A percentile compares a stretch with the other conserved stretches of the same genome.
Evolutionary conservation across 2,797 vertebrate species (phyloP).

Genomic region (Oryzias dopingdopingensis): DNA sequence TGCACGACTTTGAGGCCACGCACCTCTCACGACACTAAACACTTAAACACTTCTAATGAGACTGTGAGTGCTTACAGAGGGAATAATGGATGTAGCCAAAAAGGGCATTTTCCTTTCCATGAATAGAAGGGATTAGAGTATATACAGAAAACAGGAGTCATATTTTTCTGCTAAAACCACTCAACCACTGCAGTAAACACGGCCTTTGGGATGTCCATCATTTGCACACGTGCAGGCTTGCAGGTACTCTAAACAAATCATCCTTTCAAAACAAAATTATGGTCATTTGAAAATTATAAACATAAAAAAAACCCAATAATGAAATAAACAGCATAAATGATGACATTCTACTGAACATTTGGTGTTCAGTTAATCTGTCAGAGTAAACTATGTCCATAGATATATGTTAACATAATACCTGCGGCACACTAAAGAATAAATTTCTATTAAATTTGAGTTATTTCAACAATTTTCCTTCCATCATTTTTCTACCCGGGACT

Average conservation of each 20-base stretch:
- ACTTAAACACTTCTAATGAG: conserved; percentile 72
- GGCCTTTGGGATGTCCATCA: conserved; percentile 2
- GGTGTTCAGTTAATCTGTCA: no score
- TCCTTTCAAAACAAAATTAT: neutral
- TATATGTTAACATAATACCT: no score
- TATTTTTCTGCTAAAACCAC: conserved; percentile 59
- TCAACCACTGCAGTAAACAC: conserved; percentile 36
- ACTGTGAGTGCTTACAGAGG: conserved; percentile 58
- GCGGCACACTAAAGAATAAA: no score
- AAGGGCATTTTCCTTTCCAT: conserved; percentile 59
- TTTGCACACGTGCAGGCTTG: neutral
- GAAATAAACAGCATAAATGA: no score
- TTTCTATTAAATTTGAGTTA: no score
- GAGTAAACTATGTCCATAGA: no score
- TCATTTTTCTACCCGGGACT: no score
- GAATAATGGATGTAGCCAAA: conserved; percentile 71
- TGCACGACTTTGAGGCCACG: conserved; percentile 34
- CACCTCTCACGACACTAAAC: conserved; percentile 65
- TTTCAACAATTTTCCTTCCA: no score
- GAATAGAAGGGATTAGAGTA: conserved; percentile 53
- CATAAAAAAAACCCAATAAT: no score
- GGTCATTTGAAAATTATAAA: no score
- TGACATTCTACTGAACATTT: no score
- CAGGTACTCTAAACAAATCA: neutral
- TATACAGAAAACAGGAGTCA: conserved; percentile 43